A percentile compares a stretch with the other conserved stretches of the same genome.
phyloP scores from a whole-genome alignment of 2,113 vertebrate genomes.

The Bos javanicus region DNA sequence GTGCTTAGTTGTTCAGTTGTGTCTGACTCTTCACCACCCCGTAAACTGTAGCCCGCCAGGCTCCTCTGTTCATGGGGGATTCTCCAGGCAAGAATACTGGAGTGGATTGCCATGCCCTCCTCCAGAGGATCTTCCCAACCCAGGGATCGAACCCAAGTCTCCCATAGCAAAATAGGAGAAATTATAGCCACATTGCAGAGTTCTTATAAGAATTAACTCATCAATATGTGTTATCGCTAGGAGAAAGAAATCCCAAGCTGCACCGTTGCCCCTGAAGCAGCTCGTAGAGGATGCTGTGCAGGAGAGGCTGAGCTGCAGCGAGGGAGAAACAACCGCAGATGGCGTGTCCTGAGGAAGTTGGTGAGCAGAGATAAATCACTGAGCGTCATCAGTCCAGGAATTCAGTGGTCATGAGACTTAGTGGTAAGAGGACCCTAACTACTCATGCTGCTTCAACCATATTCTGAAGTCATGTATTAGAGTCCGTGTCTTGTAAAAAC shows the following conservation, averaged over 20 bases:
- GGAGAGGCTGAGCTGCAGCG: not conserved
- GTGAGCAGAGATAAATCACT: not conserved
- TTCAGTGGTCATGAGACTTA: not conserved
- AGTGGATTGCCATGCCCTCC: not conserved
- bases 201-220: not conserved
- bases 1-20: not conserved
- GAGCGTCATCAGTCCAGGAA: not conserved
- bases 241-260: not conserved
- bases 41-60: not conserved
- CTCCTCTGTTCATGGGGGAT: not conserved
- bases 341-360: not conserved
- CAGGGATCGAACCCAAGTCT: not conserved
- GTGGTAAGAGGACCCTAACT: not conserved
- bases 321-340: not conserved
- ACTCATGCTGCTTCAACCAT: not conserved
- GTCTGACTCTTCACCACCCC: not conserved
- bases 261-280: not conserved
- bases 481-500: not conserved
- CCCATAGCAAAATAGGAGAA: not conserved
- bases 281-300: not conserved
- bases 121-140: not conserved
- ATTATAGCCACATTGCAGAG: not conserved
- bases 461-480: not conserved
- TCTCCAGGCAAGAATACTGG: not conserved
- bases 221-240: not conserved